A percentile compares a stretch with the other conserved stretches of the same genome.
These are phyloP conservation scores for Planiliza haematocheilus DNA, from an alignment of 2,113 vertebrate species.

Conservation along the genomic window DNA sequence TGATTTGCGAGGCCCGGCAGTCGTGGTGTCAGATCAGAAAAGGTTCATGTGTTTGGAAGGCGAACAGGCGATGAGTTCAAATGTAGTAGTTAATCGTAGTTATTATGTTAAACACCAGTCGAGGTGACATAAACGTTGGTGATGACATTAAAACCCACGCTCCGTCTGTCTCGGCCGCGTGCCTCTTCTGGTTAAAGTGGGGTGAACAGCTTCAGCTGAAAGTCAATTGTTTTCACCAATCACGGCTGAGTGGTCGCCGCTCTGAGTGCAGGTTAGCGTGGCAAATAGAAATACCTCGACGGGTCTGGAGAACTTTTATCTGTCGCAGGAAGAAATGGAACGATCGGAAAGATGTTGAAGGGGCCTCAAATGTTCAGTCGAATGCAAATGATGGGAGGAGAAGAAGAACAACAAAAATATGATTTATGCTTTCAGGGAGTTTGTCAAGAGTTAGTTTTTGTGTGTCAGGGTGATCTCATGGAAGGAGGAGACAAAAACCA, in stretches of 20 bases:
- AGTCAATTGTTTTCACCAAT: slow-evolving; percentile 58
- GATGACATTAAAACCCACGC: background rate
- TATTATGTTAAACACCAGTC: too few species aligned
- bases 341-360: slow-evolving; percentile 29
- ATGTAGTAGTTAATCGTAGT: too few species aligned
- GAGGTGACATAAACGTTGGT: too few species aligned
- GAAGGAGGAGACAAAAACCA: slow-evolving; percentile 19
- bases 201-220: slow-evolving; percentile 14
- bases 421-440: slow-evolving; percentile 23
- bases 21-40: too few species aligned
- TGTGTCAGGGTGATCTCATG: slow-evolving; percentile 23
- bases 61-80: too few species aligned
- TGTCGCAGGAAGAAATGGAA: slow-evolving; percentile 47
- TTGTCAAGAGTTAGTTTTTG: slow-evolving; percentile 21
- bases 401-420: slow-evolving; percentile 6
- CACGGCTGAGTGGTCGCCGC: slow-evolving; percentile 45
- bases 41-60: too few species aligned
- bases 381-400: slow-evolving; percentile 43
- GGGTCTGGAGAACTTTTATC: slow-evolving; percentile 51
- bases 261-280: slow-evolving; percentile 41
- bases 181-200: slow-evolving; percentile 11
- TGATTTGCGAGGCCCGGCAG: too few species aligned
- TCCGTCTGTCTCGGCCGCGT: background rate
- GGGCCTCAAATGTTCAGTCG: slow-evolving; percentile 14
- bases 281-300: slow-evolving; percentile 54